Evolutionary conservation across 2,113 vertebrate genomes (phyloP).

Genomic region (Chionomys nivalis): DNA sequence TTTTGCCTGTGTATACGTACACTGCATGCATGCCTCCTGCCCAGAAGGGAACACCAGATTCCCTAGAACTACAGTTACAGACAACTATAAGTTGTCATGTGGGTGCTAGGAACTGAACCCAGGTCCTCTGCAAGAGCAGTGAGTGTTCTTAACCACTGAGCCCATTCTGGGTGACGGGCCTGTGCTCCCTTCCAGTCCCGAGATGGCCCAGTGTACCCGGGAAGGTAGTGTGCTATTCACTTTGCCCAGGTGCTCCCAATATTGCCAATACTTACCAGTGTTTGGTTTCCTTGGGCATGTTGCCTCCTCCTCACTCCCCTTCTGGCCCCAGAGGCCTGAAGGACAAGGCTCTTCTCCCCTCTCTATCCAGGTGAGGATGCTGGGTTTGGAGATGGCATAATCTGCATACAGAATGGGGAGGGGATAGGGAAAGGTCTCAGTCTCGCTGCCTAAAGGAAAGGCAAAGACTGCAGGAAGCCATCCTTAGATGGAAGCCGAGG

Average conservation of each 20-base stretch:
- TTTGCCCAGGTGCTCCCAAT: rapidly evolving
- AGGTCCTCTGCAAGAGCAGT: neutral
- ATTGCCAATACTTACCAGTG: constrained; percentile 45
- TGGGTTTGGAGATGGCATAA: constrained; percentile 78
- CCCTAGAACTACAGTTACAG: neutral
- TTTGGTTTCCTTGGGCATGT: rapidly evolving
- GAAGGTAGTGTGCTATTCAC: rapidly evolving
- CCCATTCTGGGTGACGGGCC: neutral
- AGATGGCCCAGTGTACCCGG: neutral
- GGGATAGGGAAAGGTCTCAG: neutral
- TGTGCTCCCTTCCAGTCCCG: neutral
- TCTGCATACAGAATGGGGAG: neutral
- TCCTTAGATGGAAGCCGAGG: neutral
- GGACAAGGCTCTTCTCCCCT: constrained; percentile 72
- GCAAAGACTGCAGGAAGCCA: neutral
- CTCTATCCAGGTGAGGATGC: constrained; percentile 73
- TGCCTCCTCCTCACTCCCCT: neutral
- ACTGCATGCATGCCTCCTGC: neutral
- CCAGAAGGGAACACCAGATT: neutral
- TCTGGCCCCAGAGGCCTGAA: neutral
- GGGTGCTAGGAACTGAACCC: neutral
- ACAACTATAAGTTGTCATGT: neutral
- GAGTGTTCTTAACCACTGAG: neutral
- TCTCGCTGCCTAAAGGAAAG: neutral
- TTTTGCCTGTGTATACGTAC: neutral